A percentile compares a stretch with the other conserved stretches of the same genome.
Conservation (phyloP, 2,113 vertebrate genomes). For the Numida meleagris region DNA sequence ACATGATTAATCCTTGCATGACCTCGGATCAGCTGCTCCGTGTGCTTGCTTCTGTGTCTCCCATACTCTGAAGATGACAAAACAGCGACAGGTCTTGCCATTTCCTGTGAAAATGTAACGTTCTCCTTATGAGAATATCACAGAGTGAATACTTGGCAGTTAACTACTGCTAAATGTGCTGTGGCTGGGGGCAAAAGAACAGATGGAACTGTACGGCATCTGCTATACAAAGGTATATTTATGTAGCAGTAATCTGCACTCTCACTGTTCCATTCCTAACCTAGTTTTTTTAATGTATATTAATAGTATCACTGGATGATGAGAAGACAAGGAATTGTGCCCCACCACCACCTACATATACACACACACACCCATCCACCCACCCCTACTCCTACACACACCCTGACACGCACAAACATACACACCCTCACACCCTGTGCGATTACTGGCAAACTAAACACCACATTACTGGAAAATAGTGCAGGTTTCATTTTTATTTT, state of each 20-base stretch:
- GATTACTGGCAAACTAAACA: background rate
- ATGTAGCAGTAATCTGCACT: background rate
- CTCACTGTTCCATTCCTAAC: background rate
- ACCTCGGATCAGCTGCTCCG: conserved; percentile 52
- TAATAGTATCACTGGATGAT: background rate
- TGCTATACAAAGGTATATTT: background rate
- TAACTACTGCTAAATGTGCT: background rate
- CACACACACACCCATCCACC: no score
- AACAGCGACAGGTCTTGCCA: conserved; percentile 47
- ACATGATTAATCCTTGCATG: background rate
- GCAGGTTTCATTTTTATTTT: background rate
- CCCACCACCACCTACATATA: background rate
- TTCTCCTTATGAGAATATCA: background rate
- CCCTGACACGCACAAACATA: background rate
- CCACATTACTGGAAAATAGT: background rate
- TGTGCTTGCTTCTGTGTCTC: conserved; percentile 29
- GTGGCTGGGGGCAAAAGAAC: background rate
- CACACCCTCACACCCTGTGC: background rate
- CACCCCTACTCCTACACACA: no score
- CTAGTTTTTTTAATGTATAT: background rate
- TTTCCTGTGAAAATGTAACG: conserved; percentile 65
- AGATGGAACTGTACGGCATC: background rate
- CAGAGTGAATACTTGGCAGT: background rate
- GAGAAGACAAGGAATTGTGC: background rate
- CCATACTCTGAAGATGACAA: conserved; percentile 73